Conservation (phyloP, 23 tunicate genomes). For the Styela clava region DNA sequence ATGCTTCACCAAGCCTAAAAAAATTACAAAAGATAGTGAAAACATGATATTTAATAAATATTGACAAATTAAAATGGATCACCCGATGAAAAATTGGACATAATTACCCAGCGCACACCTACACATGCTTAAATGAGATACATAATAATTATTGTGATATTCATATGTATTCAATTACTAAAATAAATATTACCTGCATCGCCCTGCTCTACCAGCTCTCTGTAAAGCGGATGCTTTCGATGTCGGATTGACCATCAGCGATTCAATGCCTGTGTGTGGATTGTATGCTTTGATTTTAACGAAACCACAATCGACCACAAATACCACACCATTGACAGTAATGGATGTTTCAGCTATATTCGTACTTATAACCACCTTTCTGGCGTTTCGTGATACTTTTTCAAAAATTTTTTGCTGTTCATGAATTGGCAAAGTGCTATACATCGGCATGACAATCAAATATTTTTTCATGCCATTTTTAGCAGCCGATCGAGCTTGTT, state of each 20-base stretch:
- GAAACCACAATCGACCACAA: constrained; percentile 84
- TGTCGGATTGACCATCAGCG: constrained; percentile 43
- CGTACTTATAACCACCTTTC: constrained; percentile 76
- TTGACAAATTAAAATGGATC: no score
- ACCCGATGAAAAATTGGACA: no score
- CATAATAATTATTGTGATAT: no score
- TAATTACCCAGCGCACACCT: no score
- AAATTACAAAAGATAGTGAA: no score
- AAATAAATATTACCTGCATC: constrained; percentile 77
- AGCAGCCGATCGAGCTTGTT: constrained; percentile 24
- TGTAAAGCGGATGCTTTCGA: constrained; percentile 80
- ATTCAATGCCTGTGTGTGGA: constrained; percentile 71
- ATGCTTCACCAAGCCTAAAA: constrained; percentile 65
- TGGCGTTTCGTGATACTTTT: constrained; percentile 32
- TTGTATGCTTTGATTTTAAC: constrained; percentile 69
- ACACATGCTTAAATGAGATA: no score
- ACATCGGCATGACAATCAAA: constrained; percentile 66
- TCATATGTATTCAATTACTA: no score
- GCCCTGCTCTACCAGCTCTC: constrained; percentile 90
- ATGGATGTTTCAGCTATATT: constrained; percentile 92
- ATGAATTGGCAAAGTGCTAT: constrained; percentile 66
- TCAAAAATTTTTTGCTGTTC: constrained; percentile 80
- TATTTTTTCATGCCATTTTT: constrained; percentile 47
- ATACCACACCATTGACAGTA: constrained; percentile 64
- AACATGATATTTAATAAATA: no score